Conservation (phyloP, 2,797 vertebrate genomes). For the Cercopithecus neglectus region DNA sequence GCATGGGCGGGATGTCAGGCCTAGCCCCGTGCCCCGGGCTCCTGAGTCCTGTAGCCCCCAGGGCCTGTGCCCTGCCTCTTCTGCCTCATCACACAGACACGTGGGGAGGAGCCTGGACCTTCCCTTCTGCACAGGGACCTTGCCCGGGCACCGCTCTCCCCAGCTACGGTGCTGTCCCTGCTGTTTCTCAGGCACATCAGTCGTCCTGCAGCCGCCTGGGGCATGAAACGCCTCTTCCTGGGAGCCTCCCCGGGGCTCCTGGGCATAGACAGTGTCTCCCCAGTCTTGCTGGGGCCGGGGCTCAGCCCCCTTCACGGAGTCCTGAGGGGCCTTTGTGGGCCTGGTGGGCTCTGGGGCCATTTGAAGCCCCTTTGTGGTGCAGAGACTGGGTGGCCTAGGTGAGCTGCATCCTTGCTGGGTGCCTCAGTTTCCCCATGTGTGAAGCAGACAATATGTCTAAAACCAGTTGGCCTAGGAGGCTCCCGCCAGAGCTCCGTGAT, state of each 20-base stretch:
- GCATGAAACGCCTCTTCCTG: not conserved
- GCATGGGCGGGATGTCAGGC: fast-evolving
- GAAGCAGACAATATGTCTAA: no score
- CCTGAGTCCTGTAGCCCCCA: fast-evolving
- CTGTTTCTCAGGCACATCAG: fast-evolving
- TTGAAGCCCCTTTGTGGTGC: not conserved
- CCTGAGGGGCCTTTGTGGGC: not conserved
- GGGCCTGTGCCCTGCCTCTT: not conserved
- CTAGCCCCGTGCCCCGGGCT: not conserved
- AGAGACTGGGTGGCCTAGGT: not conserved
- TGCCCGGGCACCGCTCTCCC: not conserved
- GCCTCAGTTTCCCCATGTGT: not conserved
- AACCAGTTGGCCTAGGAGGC: not conserved
- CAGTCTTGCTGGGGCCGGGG: not conserved
- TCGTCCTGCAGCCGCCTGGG: fast-evolving
- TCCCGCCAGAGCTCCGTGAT: fast-evolving
- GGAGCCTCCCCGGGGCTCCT: not conserved
- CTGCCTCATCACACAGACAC: not conserved
- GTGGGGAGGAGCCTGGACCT: not conserved
- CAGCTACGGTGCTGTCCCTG: not conserved
- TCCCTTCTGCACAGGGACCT: not conserved
- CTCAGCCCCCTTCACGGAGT: not conserved
- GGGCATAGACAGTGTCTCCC: not conserved
- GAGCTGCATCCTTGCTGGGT: fast-evolving
- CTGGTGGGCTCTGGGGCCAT: not conserved